Evolutionary conservation across 2,113 vertebrate genomes (phyloP).

Genomic region (Rhinoderma darwinii): DNA sequence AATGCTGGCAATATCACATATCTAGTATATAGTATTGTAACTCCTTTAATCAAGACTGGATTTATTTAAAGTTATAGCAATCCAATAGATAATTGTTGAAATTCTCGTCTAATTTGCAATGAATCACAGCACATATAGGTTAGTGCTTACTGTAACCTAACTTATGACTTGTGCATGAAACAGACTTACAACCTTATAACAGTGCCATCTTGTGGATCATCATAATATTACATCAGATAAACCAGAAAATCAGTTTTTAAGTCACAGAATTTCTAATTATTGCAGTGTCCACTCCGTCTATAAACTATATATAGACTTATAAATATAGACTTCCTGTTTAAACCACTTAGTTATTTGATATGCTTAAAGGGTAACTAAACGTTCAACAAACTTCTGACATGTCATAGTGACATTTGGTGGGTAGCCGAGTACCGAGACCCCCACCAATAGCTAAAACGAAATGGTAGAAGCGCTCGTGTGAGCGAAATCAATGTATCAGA

Average conservation of each 20-base stretch:
- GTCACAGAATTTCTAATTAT: neutral
- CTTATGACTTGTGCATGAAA: neutral
- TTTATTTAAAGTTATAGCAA: conserved; percentile 8
- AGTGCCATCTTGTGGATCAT: conserved; percentile 22
- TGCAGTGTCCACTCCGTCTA: neutral
- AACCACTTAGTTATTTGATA: no score
- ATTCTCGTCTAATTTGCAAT: neutral
- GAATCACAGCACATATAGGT: neutral
- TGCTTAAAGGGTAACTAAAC: no score
- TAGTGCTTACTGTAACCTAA: neutral
- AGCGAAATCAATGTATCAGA: no score
- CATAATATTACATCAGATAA: neutral
- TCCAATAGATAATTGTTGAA: conserved; percentile 22
- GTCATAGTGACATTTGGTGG: no score
- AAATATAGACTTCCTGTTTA: no score
- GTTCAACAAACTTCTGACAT: no score
- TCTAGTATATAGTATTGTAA: neutral
- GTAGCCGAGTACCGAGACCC: no score
- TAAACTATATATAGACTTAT: no score
- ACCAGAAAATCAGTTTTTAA: neutral
- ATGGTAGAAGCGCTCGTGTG: no score
- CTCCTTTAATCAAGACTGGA: conserved; percentile 16
- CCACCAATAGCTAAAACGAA: no score
- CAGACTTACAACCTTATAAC: neutral
- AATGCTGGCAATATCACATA: neutral